A percentile compares a stretch with the other conserved stretches of the same genome.
These are phyloP conservation scores for Cherax quadricarinatus DNA, from an alignment of 1,140 invertebrate genomes.

Conservation along the genomic window DNA sequence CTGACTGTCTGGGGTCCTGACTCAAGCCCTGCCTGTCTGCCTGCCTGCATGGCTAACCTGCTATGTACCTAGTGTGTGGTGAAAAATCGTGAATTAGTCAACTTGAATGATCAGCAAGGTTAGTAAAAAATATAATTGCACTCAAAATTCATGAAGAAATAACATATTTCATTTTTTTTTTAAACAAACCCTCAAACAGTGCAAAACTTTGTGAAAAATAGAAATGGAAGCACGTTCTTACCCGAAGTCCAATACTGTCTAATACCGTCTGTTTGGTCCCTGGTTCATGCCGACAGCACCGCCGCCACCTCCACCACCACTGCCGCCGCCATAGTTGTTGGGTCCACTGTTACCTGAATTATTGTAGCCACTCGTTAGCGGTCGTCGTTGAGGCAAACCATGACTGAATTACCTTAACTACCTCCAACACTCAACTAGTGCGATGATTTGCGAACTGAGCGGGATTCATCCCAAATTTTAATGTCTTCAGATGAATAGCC, in stretches of 20 bases:
- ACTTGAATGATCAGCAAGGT: conserved; percentile 31
- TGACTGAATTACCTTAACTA: no score
- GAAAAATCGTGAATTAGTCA: conserved; percentile 69
- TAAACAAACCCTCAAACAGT: not conserved
- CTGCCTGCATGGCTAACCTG: conserved; percentile 68
- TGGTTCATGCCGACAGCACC: conserved; percentile 53
- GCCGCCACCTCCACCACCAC: conserved; percentile 26
- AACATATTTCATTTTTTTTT: not conserved
- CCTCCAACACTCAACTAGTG: no score
- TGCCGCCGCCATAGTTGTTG: conserved; percentile 43
- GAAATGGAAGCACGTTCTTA: not conserved
- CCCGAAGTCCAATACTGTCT: conserved; percentile 21
- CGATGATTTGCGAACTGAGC: no score
- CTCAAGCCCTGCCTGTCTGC: conserved; percentile 69
- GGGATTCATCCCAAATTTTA: no score
- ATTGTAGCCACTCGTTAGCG: conserved; percentile 38
- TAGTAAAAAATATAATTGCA: conserved; percentile 34
- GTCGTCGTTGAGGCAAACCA: no score
- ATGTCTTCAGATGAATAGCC: no score
- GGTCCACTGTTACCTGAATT: conserved; percentile 49
- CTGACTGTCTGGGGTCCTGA: conserved; percentile 63
- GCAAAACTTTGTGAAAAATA: not conserved
- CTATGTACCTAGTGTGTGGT: conserved; percentile 70
- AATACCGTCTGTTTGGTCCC: conserved; percentile 60
- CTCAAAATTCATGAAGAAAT: conserved; percentile 34